Percentiles rank a stretch among this genome's conserved stretches.
These are phyloP conservation scores for Anolis apletophallus DNA, from an alignment of 2,797 vertebrate genomes.

Conservation along the genomic window DNA sequence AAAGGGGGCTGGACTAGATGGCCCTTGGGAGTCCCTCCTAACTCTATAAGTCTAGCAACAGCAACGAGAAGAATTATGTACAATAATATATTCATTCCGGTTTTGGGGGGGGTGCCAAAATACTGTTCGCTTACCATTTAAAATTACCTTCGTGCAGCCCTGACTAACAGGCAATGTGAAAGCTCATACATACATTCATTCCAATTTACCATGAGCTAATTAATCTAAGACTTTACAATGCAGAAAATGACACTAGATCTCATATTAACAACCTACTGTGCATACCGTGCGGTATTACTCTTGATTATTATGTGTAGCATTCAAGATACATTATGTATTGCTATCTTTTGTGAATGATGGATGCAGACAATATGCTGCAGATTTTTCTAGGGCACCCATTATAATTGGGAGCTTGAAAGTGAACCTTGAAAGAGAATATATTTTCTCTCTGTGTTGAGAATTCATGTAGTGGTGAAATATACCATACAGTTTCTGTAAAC, in stretches of 20 bases:
- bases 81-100: too few relatives aligned
- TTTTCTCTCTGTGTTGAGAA: constrained; percentile 39
- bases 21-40: too few relatives aligned
- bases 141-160: too few relatives aligned
- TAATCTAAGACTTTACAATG: constrained; percentile 16
- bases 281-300: background rate
- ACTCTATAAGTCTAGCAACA: too few relatives aligned
- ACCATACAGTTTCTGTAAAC: background rate
- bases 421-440: constrained; percentile 35
- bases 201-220: background rate
- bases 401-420: constrained; percentile 34
- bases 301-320: background rate
- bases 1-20: too few relatives aligned
- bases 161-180: too few relatives aligned
- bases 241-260: background rate
- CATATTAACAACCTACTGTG: background rate
- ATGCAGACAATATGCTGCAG: constrained; percentile 9
- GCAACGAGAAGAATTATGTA: too few relatives aligned
- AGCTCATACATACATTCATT: too few relatives aligned
- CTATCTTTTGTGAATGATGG: constrained; percentile 14
- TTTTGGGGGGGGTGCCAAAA: too few relatives aligned
- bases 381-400: constrained; percentile 22
- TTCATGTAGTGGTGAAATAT: constrained; percentile 36
- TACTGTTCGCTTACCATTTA: too few relatives aligned
- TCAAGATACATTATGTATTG: constrained; percentile 15